Conservation (phyloP, 2,888 invertebrate genomes). For the Euzetes globulus region DNA sequence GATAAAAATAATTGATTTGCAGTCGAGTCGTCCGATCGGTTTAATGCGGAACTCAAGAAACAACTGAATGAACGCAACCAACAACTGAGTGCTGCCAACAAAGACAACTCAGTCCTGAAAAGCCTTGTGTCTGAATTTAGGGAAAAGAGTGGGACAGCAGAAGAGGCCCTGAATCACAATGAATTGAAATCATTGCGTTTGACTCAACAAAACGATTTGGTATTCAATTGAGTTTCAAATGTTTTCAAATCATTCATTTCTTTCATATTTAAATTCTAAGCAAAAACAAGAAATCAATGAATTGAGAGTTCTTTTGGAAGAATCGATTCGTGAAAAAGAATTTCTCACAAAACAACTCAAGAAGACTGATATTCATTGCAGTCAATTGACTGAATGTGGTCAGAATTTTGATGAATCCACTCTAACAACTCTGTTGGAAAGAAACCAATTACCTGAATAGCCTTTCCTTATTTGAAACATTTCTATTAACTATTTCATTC, state of each 20-base stretch:
- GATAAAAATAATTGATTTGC: not conserved
- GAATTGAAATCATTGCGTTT: not conserved
- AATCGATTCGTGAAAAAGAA: not conserved
- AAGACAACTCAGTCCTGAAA: not conserved
- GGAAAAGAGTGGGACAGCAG: not conserved
- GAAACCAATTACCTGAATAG: too few species aligned
- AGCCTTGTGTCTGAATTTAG: not conserved
- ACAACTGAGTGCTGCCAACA: not conserved
- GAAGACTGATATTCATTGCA: not conserved
- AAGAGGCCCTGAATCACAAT: not conserved
- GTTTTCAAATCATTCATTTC: not conserved
- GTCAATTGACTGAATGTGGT: not conserved
- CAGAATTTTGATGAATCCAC: not conserved
- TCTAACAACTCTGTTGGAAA: too few species aligned
- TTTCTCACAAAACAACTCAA: not conserved
- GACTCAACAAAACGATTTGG: not conserved
- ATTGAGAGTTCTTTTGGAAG: not conserved
- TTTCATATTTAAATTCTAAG: not conserved
- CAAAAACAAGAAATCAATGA: not conserved
- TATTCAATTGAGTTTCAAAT: not conserved
- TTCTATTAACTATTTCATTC: too few species aligned
- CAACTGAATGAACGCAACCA: not conserved
- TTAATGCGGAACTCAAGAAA: not conserved
- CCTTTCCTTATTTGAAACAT: too few species aligned
- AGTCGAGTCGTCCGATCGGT: not conserved